Percentiles rank a stretch among this genome's conserved stretches.
phyloP scores from a whole-genome alignment of 2,113 vertebrate species.

The Syngnathus floridae region DNA sequence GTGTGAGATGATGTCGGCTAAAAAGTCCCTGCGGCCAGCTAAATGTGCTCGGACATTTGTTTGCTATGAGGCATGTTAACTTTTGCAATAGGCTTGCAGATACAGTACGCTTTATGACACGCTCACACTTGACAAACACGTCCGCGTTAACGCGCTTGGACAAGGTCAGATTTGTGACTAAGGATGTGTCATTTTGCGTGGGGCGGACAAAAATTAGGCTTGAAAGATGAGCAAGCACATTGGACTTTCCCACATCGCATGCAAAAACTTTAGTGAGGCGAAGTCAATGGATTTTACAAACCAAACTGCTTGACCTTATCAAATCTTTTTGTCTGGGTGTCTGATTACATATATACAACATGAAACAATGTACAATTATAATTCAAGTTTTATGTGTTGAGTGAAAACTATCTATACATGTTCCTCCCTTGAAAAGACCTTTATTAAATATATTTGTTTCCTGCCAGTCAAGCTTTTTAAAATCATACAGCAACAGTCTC shows the following conservation, averaged over 20 bases:
- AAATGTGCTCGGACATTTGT: conserved; percentile 36
- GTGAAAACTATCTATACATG: too few species aligned
- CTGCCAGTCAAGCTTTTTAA: not conserved
- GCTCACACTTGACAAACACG: conserved; percentile 10
- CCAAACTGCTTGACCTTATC: too few species aligned
- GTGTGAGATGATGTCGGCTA: not conserved
- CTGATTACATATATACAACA: not conserved
- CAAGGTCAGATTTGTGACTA: conserved; percentile 50
- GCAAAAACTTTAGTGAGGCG: not conserved
- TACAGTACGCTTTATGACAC: conserved; percentile 19
- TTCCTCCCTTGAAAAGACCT: too few species aligned
- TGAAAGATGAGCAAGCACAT: conserved; percentile 39
- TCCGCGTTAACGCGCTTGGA: conserved; percentile 30
- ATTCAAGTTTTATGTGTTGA: too few species aligned
- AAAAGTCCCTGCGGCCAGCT: conserved; percentile 9
- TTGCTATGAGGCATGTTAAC: conserved; percentile 35
- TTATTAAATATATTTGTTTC: not conserved
- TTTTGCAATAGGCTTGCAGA: conserved; percentile 10
- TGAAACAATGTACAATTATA: too few species aligned
- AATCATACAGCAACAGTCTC: conserved; percentile 8
- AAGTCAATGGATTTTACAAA: not conserved
- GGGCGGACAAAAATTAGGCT: conserved; percentile 25
- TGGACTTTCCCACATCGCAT: conserved; percentile 19
- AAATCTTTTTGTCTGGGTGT: too few species aligned
- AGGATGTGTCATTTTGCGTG: conserved; percentile 31